Conservation (phyloP, 2,113 vertebrate genomes). For the Lanius collurio region DNA sequence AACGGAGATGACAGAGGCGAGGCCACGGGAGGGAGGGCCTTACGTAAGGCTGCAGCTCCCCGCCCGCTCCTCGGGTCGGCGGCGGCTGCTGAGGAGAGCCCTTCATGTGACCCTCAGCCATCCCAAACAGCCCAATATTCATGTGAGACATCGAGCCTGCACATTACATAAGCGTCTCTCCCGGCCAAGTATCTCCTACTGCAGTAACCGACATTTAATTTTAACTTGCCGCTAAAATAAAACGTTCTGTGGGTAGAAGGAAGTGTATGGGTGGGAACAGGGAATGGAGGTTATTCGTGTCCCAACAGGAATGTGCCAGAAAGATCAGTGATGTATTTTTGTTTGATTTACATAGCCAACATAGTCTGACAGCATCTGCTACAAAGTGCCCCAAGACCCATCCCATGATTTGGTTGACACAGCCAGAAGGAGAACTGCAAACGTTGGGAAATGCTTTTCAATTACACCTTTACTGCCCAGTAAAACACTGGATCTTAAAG, state of each 20-base stretch:
- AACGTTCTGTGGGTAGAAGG: background rate
- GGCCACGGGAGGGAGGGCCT: background rate
- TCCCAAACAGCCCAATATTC: accelerated
- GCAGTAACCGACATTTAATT: background rate
- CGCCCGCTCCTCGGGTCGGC: background rate
- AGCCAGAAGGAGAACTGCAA: background rate
- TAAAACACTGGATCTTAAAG: background rate
- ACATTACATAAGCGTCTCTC: background rate
- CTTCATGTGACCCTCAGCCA: background rate
- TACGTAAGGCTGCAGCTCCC: background rate
- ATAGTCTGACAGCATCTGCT: background rate
- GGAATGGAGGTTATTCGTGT: background rate
- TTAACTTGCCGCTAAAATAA: background rate
- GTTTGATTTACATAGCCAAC: background rate
- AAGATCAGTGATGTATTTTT: background rate
- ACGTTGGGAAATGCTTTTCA: background rate
- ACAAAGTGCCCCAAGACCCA: background rate
- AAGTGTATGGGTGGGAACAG: background rate
- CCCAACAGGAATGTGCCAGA: background rate
- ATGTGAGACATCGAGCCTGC: background rate
- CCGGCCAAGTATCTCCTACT: background rate
- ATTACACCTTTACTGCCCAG: background rate
- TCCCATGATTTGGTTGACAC: background rate
- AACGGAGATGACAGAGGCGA: background rate
- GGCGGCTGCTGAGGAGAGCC: background rate